Evolutionary conservation across 2,888 invertebrate genomes (phyloP).

Genomic region (Drosophila helvetica): DNA sequence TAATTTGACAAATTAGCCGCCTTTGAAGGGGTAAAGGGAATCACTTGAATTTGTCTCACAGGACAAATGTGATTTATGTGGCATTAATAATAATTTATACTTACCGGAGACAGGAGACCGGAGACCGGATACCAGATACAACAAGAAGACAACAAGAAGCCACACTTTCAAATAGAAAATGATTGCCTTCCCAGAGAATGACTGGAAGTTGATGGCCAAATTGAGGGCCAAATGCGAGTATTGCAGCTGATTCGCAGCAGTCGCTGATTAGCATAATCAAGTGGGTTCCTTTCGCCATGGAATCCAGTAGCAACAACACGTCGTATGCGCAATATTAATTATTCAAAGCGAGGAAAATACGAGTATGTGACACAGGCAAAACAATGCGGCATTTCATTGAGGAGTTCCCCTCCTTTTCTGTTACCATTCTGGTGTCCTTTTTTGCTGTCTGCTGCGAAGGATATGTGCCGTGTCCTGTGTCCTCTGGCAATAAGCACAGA

Average conservation of each 20-base stretch:
- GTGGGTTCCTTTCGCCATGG: slow-evolving; percentile 23
- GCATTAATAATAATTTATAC: slow-evolving; percentile 65
- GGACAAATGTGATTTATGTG: slow-evolving; percentile 66
- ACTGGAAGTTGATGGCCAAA: slow-evolving; percentile 20
- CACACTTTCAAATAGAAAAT: background rate
- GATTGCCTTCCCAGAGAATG: slow-evolving; percentile 14
- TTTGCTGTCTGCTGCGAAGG: slow-evolving; percentile 28
- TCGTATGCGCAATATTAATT: slow-evolving; percentile 77
- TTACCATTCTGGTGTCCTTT: background rate
- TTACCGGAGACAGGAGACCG: slow-evolving; percentile 15
- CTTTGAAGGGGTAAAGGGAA: slow-evolving; percentile 14
- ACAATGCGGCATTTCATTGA: slow-evolving; percentile 30
- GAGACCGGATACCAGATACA: background rate
- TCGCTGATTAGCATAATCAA: slow-evolving; percentile 59
- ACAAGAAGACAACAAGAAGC: background rate
- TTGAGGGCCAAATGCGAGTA: slow-evolving; percentile 13
- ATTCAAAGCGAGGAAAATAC: slow-evolving; percentile 52
- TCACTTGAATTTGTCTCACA: slow-evolving; percentile 38
- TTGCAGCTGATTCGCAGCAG: slow-evolving; percentile 43
- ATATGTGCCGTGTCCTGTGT: slow-evolving; percentile 27
- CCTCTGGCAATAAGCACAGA: slow-evolving; percentile 66
- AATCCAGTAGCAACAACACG: slow-evolving; percentile 54
- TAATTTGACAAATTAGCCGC: slow-evolving; percentile 69
- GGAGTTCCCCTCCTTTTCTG: background rate
- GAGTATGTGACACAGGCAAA: slow-evolving; percentile 11